A percentile compares a stretch with the other conserved stretches of the same genome.
These are phyloP conservation scores for Leucopternis melanops DNA, from an alignment of 2,113 vertebrate species.

Conservation along the genomic window DNA sequence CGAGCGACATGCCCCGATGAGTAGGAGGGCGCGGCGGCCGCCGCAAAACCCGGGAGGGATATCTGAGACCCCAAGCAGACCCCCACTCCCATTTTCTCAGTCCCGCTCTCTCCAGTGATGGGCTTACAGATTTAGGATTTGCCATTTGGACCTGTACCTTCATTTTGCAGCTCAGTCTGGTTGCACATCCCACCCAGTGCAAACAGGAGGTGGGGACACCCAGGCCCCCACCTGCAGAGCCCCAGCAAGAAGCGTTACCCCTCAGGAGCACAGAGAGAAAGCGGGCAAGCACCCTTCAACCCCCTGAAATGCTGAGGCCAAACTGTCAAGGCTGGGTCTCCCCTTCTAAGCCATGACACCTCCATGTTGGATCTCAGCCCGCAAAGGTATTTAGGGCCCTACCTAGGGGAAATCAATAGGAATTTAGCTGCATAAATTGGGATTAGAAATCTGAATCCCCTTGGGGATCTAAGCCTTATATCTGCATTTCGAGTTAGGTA, in stretches of 20 bases:
- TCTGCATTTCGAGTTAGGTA: conserved; percentile 28
- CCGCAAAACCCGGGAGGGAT: no score
- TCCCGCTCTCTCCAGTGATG: not conserved
- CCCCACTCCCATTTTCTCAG: not conserved
- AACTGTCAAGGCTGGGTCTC: not conserved
- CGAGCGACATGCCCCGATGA: no score
- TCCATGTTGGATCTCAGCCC: not conserved
- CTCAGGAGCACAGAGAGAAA: not conserved
- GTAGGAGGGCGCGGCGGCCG: no score
- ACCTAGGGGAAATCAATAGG: conserved; percentile 61
- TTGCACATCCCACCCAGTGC: no score
- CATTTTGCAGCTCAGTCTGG: not conserved
- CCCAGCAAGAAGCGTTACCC: not conserved
- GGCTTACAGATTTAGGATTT: rapidly evolving
- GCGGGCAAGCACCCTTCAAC: not conserved
- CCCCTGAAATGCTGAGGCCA: not conserved
- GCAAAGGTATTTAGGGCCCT: not conserved
- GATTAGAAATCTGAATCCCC: conserved; percentile 44
- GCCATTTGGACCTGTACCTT: not conserved
- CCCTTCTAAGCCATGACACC: not conserved
- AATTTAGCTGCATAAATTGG: conserved; percentile 59
- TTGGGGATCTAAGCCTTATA: not conserved
- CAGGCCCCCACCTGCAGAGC: rapidly evolving
- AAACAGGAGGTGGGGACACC: not conserved
- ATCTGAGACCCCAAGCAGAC: no score